These are phyloP conservation scores for Calephelis nemesis DNA, from an alignment of 1,140 invertebrate species.

Conservation along the genomic window DNA sequence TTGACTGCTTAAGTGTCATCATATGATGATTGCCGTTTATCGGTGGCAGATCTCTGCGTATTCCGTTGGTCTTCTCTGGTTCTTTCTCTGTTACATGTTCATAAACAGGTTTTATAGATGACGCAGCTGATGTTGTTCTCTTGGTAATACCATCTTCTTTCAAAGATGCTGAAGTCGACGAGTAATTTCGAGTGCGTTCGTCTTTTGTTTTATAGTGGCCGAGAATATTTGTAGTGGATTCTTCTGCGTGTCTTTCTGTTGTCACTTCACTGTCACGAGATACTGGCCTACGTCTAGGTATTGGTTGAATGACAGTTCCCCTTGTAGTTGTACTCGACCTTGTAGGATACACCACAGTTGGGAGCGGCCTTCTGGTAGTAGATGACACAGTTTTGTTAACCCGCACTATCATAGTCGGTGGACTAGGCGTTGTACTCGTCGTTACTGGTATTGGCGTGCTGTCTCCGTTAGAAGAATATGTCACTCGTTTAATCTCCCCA, in stretches of 20 bases:
- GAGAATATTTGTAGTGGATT: conserved; percentile 57
- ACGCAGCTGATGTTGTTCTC: conserved; percentile 59
- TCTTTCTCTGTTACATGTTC: conserved; percentile 72
- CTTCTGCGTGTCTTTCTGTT: conserved; percentile 57
- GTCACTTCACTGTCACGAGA: conserved; percentile 49
- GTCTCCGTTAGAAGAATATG: conserved; percentile 84
- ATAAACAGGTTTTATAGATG: conserved; percentile 75
- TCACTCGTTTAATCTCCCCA: conserved; percentile 91
- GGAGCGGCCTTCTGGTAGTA: conserved; percentile 70
- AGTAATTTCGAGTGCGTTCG: conserved; percentile 44
- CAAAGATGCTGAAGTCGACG: conserved; percentile 43
- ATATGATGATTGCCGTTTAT: conserved; percentile 70
- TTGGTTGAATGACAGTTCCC: conserved; percentile 81
- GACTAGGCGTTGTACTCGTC: conserved; percentile 69
- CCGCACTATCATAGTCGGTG: conserved; percentile 62
- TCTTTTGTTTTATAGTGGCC: conserved; percentile 59
- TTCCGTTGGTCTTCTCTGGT: conserved; percentile 61
- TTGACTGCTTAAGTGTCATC: conserved; percentile 75
- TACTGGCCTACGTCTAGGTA: conserved; percentile 78
- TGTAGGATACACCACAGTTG: conserved; percentile 73
- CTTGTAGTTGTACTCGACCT: conserved; percentile 71
- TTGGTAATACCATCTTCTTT: conserved; percentile 60
- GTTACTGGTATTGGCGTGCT: conserved; percentile 69
- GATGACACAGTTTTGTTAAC: conserved; percentile 72
- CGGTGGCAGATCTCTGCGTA: conserved; percentile 78